phyloP scores from a whole-genome alignment of 2,888 invertebrate species.

The Euproctis similis region DNA sequence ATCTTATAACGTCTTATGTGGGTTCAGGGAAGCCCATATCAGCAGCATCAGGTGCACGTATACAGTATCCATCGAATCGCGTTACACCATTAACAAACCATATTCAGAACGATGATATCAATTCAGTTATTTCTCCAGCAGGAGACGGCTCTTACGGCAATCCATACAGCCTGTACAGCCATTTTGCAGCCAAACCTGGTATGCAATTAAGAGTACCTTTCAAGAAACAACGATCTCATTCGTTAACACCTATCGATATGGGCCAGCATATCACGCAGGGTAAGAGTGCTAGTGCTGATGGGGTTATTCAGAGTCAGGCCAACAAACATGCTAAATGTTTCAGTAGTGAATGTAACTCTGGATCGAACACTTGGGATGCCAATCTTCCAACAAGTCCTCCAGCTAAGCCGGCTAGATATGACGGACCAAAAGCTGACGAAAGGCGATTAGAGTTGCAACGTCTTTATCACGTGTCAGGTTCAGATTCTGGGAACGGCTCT shows the following conservation, averaged over 20 bases:
- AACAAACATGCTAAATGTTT: constrained; percentile 57
- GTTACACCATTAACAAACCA: constrained; percentile 86
- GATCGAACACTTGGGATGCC: constrained; percentile 66
- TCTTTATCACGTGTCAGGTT: constrained; percentile 87
- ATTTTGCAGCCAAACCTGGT: constrained; percentile 61
- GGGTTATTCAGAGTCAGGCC: constrained; percentile 76
- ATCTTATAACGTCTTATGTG: constrained; percentile 94
- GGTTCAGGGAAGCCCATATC: constrained; percentile 93
- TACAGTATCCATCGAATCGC: constrained; percentile 89
- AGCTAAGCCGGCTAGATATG: constrained; percentile 71
- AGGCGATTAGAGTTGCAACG: constrained; percentile 79
- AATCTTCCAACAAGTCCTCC: constrained; percentile 77
- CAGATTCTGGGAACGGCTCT: constrained; percentile 92
- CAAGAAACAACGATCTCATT: constrained; percentile 83
- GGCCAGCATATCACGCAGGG: constrained; percentile 67
- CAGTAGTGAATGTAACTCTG: constrained; percentile 68
- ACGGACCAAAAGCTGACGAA: constrained; percentile 74
- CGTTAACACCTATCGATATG: constrained; percentile 80
- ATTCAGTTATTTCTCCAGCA: constrained; percentile 43
- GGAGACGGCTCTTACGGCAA: constrained; percentile 55
- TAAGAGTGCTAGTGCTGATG: constrained; percentile 82
- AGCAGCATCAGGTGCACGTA: constrained; percentile 89
- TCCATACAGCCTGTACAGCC: constrained; percentile 66
- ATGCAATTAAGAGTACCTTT: constrained; percentile 56
- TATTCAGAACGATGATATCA: constrained; percentile 54